Evolutionary conservation across 1,140 invertebrate species (phyloP), one percentile per base, ranked within the genome.

Genomic region (Maconellicoccus hirsutus): DNA sequence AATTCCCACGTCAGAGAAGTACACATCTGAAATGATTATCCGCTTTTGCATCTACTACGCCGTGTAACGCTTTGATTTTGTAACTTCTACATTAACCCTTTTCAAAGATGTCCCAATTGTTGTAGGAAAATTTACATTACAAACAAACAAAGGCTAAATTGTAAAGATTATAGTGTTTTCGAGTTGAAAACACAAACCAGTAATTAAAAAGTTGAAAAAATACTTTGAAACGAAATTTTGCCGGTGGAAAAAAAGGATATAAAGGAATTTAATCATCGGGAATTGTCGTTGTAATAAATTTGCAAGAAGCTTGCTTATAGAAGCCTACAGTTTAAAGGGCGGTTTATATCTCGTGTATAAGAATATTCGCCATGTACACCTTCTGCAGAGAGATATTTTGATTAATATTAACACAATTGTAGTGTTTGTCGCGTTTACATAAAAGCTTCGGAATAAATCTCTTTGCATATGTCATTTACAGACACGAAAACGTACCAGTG

Each of bases 401-500:
- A 52, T 52, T 52, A 52, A 52, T 52, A 52, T 52, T 52, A 52
- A 52, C 42, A 19, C 42, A 52, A 52, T 52, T 52, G 16, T 52
- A 52, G 16, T 52, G 42, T 52, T 52, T 52, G 42, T 52, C 42
- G 42, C n/a, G 42, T 16, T 52, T 14, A 52, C n/a, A 19, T 52
- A 52, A 52, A 19, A 52, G 42, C 42, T 52, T 8, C 12, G 42
- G 42, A 16, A 52, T 52, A 52, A 52, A 52, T 52, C 42, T 52
- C 42, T 52, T 52, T 52, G 42, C 42, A 52, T 52, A 52, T 52
- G 42, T 52, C 42, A 52, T 52, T 52, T 52, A 52, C 42, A 52
- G 42, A 52, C 10, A 52, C 42, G 2, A 52, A 52, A 52, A 19
- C 16, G 42, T 19, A 52, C 29, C 42, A 52, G 42, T 52, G 42